Percentiles rank a stretch among this genome's conserved stretches.
phyloP scores from a whole-genome alignment of 2,113 vertebrate species.

The Nestor notabilis region DNA sequence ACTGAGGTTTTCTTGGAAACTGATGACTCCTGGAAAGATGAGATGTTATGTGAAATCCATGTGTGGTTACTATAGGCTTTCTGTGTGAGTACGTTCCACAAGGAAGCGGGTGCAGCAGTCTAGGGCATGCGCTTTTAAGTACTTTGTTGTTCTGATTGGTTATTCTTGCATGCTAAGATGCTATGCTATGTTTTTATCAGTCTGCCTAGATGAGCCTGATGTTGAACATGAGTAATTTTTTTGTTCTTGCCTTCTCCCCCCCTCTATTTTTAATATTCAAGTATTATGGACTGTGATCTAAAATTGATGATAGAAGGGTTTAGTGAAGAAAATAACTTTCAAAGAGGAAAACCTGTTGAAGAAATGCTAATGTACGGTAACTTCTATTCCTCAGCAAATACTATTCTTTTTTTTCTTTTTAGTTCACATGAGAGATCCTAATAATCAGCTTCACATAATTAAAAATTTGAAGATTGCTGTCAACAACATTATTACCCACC shows the following conservation, averaged over 20 bases:
- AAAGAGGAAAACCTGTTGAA: not conserved
- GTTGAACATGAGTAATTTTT: not conserved
- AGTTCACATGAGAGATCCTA: conserved; percentile 95
- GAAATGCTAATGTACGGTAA: not conserved
- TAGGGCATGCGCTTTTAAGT: not conserved
- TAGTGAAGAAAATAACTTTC: not conserved
- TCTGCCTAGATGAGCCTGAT: not conserved
- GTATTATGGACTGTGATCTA: not conserved
- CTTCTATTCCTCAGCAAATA: not conserved
- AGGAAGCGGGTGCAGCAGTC: not conserved
- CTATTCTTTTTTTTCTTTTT: not conserved
- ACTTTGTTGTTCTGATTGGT: not conserved
- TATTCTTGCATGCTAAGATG: not conserved
- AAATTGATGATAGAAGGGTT: not conserved
- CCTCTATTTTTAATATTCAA: not conserved
- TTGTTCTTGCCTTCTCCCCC: not conserved
- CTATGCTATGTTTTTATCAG: not conserved
- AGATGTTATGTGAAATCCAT: not conserved
- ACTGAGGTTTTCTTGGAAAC: not conserved
- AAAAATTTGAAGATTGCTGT: conserved; percentile 94
- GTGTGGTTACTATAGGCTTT: not conserved
- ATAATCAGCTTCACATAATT: conserved; percentile 93
- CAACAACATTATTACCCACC: conserved; percentile 85
- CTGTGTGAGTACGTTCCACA: accelerated
- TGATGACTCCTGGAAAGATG: not conserved